phyloP scores from a whole-genome alignment of 2,797 vertebrate species.

The Rhabdomys pumilio region DNA sequence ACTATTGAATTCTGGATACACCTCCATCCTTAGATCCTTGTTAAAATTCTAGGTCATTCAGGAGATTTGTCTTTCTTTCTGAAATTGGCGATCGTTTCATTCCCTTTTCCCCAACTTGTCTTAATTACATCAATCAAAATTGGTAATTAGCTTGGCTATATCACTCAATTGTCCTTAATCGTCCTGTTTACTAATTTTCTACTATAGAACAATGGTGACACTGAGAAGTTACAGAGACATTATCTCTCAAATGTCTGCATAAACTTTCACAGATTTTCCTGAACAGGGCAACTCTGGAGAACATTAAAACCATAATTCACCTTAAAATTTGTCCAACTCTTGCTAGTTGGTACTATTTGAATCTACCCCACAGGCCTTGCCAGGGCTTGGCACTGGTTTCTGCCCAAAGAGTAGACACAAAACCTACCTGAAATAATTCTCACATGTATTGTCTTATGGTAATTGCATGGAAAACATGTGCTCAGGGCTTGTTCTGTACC shows the following conservation, averaged over 20 bases:
- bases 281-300: neutral
- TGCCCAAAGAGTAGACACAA: neutral
- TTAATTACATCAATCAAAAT: neutral
- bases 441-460: neutral
- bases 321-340: neutral
- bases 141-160: neutral
- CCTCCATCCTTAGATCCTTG: neutral
- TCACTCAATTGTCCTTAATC: neutral
- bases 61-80: neutral
- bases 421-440: neutral
- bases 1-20: neutral
- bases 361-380: neutral
- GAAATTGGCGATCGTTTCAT: neutral
- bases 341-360: neutral
- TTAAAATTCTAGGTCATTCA: neutral
- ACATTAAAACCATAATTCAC: neutral
- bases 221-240: neutral
- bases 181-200: neutral
- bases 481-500: neutral
- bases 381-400: neutral
- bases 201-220: neutral
- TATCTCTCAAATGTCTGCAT: neutral
- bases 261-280: neutral
- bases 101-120: neutral
- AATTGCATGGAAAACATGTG: too few species aligned